These are phyloP conservation scores for Sardina pilchardus DNA, from an alignment of 2,113 vertebrate genomes.

Conservation along the genomic window DNA sequence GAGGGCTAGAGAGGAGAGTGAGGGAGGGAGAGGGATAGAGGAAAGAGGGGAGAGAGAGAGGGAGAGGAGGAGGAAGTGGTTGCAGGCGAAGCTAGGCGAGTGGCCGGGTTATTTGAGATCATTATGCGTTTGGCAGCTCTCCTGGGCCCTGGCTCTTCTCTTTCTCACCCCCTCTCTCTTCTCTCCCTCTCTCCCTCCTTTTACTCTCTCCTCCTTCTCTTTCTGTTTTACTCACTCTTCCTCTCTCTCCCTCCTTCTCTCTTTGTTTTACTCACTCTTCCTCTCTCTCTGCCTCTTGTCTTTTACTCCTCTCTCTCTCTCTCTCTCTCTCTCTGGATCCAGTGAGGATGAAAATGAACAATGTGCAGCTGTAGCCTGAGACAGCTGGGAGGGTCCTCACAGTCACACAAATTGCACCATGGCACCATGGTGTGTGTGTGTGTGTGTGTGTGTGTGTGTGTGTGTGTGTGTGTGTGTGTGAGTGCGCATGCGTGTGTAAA, in stretches of 20 bases:
- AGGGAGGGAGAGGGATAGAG: neutral
- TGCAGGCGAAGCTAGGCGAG: slow-evolving; percentile 48
- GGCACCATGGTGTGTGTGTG: neutral
- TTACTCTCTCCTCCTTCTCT: neutral
- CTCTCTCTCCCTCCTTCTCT: slow-evolving; percentile 2
- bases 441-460: neutral
- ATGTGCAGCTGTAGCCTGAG: slow-evolving; percentile 47
- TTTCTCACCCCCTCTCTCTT: neutral
- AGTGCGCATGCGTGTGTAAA: neutral
- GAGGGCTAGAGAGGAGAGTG: neutral
- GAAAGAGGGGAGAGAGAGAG: neutral
- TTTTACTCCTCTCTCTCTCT: slow-evolving; percentile 16
- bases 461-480: neutral
- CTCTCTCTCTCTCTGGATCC: slow-evolving; percentile 24
- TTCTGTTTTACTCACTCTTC: neutral
- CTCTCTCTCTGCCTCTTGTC: neutral
- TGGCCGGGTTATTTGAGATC: slow-evolving; percentile 35
- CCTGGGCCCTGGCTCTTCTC: slow-evolving; percentile 1
- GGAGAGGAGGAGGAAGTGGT: slow-evolving; percentile 34
- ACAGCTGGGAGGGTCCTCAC: slow-evolving; percentile 43
- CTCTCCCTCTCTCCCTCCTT: neutral
- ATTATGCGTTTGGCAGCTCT: slow-evolving; percentile 45
- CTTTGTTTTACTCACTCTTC: neutral
- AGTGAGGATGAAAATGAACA: slow-evolving; percentile 47
- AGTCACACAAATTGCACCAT: slow-evolving; percentile 40